Percentiles rank a stretch among this genome's conserved stretches.
Conservation (phyloP, 2,888 invertebrate species). For the Caenorhabditis wallacei region DNA sequence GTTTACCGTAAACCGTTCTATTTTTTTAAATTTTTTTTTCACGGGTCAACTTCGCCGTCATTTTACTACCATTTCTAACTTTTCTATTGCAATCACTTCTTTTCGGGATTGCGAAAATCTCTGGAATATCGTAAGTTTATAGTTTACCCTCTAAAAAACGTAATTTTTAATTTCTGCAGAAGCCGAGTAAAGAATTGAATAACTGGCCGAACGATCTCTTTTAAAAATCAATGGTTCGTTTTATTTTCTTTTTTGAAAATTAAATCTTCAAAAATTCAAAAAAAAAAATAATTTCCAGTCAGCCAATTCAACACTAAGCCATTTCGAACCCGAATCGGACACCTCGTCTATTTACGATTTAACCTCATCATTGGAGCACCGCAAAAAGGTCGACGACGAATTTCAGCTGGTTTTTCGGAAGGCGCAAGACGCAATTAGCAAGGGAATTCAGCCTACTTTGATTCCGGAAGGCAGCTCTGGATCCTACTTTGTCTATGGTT, state of each 20-base stretch:
- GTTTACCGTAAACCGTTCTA: constrained; percentile 11
- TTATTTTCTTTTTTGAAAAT: no score
- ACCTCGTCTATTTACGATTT: constrained; percentile 39
- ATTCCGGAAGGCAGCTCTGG: constrained; percentile 84
- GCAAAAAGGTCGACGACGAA: constrained; percentile 64
- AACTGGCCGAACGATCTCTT: constrained; percentile 18
- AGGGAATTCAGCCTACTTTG: constrained; percentile 75
- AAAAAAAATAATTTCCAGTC: no score
- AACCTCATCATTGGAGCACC: constrained; percentile 42
- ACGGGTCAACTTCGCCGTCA: background rate
- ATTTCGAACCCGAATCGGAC: constrained; percentile 22
- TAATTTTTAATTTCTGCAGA: constrained; percentile 32
- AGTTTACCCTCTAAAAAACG: background rate
- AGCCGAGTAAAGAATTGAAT: constrained; percentile 37
- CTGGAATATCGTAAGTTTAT: constrained; percentile 39
- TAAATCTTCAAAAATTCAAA: no score
- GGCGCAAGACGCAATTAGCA: constrained; percentile 76
- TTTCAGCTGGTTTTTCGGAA: constrained; percentile 67
- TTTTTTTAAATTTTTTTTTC: background rate
- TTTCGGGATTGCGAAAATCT: constrained; percentile 23
- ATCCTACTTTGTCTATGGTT: constrained; percentile 97
- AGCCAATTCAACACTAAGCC: constrained; percentile 24
- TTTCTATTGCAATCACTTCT: constrained; percentile 25
- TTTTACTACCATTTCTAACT: constrained; percentile 36
- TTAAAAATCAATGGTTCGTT: constrained; percentile 17